Base-by-base conservation (phyloP, 2,113 vertebrate genomes). In the Illadopsis cleaveri region DNA sequence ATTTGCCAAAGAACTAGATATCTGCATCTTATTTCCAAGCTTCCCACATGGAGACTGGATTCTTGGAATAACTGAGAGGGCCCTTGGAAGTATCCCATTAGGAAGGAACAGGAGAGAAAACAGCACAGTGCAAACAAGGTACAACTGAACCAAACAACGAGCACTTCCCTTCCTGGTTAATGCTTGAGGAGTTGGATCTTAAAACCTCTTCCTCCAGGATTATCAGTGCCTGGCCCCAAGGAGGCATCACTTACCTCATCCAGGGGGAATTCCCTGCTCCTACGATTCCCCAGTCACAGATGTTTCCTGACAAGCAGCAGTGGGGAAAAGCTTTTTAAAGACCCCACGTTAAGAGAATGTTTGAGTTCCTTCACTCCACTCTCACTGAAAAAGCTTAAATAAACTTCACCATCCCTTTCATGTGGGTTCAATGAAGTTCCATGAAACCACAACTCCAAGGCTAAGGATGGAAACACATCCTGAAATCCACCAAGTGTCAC, bases 31-130 rank as follows among this genome's bases (percentile, higher is more conserved):
- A 16, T 51, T 91, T 33, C 35, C 60, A 45, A 30, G 17, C 38
- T 81, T 45, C 33, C 48, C n/a, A 57, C 21, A 12, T 0, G 0
- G 42, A 58, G 27, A n/a, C 10, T 1, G 27, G 2, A 7, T 24
- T 35, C 14, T 31, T 1, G 2, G 35, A 42, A 4, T n/a, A 56
- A 48, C 0, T 28, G 44, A 65, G 44, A 54, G 28, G 24, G 20
- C 18, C 51, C 24, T 5, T 2, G 37, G 70, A 71, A 69, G 25
- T 2, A 35, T 23, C 37, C 40, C 35, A 25, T 2, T 1, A 21
- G 44, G 37, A 68, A 72, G 53, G 33, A 76, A 23, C 0, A 25
- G 24, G 38, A 60, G 37, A 58, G 47, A 56, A 33, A 24, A 12
- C 4, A 56, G n/a, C 37, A 70, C 30, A 30, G 44, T 4, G 62